Conservation (phyloP, 2,113 vertebrate genomes). For the Archocentrus centrarchus region DNA sequence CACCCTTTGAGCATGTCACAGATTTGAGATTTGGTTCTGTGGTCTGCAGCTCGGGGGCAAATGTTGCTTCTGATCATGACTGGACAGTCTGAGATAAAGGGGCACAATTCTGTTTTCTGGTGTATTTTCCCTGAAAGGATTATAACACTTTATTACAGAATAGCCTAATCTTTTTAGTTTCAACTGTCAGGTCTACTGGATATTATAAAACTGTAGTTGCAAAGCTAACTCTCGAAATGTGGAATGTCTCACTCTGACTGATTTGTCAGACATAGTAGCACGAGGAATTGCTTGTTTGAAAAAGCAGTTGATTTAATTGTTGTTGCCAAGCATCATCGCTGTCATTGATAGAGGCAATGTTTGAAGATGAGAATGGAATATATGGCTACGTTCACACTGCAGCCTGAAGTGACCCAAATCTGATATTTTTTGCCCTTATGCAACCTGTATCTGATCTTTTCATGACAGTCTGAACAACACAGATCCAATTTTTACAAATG, state of each 20-base stretch:
- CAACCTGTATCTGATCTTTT: no score
- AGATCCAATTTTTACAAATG: no score
- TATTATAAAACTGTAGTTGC: no score
- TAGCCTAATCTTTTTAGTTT: background rate
- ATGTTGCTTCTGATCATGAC: slow-evolving; percentile 20
- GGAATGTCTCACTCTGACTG: background rate
- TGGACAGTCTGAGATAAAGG: background rate
- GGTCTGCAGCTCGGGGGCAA: slow-evolving; percentile 10
- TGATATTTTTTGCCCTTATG: no score
- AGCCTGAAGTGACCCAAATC: no score
- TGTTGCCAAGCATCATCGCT: background rate
- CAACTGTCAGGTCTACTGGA: no score
- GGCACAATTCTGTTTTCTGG: background rate
- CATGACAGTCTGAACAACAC: no score
- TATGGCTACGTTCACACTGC: no score
- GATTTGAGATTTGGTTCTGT: background rate
- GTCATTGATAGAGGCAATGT: background rate
- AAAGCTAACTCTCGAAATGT: background rate
- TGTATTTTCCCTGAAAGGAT: slow-evolving; percentile 3
- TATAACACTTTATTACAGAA: background rate
- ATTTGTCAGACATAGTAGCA: background rate
- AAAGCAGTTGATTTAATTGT: background rate
- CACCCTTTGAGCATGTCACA: slow-evolving; percentile 2
- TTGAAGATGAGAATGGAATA: background rate
- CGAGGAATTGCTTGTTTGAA: background rate